These are phyloP conservation scores for Ceratosolen fusciceps DNA, from an alignment of 1,140 invertebrate species.

Conservation along the genomic window DNA sequence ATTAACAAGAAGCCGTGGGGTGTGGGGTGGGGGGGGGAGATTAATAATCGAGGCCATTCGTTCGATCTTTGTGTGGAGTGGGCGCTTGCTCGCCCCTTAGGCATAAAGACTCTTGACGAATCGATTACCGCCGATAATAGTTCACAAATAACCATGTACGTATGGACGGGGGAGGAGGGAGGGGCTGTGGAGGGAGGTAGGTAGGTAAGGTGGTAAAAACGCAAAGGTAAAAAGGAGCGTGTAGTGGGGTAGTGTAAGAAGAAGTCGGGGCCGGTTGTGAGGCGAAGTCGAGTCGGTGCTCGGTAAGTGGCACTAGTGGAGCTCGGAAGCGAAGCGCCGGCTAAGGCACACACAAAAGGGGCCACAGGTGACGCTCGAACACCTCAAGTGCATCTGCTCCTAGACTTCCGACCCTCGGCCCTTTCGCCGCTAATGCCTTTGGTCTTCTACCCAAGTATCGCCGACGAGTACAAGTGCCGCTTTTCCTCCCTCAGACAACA, in stretches of 20 bases:
- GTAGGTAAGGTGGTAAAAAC: neutral
- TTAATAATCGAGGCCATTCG: too few relatives aligned
- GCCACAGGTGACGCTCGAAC: constrained; percentile 64
- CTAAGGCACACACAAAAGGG: constrained; percentile 60
- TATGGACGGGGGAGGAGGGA: too few relatives aligned
- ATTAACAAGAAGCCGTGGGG: too few relatives aligned
- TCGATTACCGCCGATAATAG: too few relatives aligned
- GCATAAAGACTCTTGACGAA: too few relatives aligned
- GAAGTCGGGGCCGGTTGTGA: neutral
- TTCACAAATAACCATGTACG: too few relatives aligned
- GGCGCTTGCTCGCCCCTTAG: too few relatives aligned
- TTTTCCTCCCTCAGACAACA: constrained; percentile 38
- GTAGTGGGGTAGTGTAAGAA: too few relatives aligned
- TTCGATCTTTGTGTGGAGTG: too few relatives aligned
- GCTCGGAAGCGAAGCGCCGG: constrained; percentile 59
- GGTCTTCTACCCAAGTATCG: constrained; percentile 17
- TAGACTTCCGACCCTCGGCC: neutral
- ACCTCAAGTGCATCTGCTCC: constrained; percentile 58
- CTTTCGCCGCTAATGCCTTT: constrained; percentile 16
- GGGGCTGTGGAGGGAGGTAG: too few relatives aligned
- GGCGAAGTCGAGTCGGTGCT: constrained; percentile 51
- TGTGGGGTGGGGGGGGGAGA: too few relatives aligned
- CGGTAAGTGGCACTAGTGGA: constrained; percentile 54
- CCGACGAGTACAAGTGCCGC: constrained; percentile 38
- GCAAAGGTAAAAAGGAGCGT: neutral